Evolutionary conservation across 1,140 invertebrate genomes (phyloP).

Genomic region (Drosophila repleta): DNA sequence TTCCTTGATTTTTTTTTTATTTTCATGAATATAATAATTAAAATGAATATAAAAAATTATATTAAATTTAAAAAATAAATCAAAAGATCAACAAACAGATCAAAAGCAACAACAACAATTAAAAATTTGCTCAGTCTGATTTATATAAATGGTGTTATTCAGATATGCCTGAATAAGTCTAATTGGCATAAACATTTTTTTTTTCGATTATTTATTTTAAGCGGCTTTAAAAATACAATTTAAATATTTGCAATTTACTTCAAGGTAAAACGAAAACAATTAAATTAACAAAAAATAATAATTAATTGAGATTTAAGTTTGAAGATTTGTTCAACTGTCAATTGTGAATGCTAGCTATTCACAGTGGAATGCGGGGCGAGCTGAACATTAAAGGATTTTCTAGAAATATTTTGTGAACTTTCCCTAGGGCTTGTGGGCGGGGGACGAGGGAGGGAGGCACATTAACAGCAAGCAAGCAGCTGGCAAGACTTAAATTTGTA

Average conservation of each 20-base stretch:
- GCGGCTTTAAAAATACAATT: not conserved
- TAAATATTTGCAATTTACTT: not conserved
- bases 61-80: not conserved
- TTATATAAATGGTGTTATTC: not conserved
- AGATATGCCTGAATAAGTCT: not conserved
- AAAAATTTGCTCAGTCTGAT: not conserved
- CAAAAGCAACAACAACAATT: not conserved
- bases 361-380: too few species aligned
- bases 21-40: too few species aligned
- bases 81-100: not conserved
- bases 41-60: too few species aligned
- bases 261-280: conserved; percentile 4
- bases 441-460: not conserved
- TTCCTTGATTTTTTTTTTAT: too few species aligned
- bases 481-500: conserved; percentile 6
- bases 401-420: not conserved
- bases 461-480: conserved; percentile 30
- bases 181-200: not conserved
- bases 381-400: too few species aligned
- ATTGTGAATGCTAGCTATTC: too few species aligned
- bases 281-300: too few species aligned
- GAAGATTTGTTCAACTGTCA: conserved; percentile 12
- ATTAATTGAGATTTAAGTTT: too few species aligned
- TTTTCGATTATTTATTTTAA: too few species aligned
- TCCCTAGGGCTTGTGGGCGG: not conserved